Evolutionary conservation across 2,888 invertebrate species (phyloP).

Genomic region (Drosophila pegasa): DNA sequence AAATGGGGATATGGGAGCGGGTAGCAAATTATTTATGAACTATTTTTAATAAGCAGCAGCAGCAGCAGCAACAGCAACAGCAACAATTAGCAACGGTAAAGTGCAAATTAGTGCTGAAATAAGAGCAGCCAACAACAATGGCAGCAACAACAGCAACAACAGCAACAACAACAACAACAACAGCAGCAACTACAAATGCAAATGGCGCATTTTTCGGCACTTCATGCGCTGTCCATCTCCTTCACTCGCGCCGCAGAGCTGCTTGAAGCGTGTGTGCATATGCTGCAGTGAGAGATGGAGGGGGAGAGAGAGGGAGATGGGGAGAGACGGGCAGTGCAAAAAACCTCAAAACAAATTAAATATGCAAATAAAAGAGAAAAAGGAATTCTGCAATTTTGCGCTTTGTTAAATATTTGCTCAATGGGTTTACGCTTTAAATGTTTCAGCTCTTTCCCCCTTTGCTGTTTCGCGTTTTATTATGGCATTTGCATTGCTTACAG

Average conservation of each 20-base stretch:
- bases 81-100: constrained; percentile 11
- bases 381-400: constrained; percentile 74
- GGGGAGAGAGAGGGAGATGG: background rate
- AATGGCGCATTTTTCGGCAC: constrained; percentile 10
- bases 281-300: background rate
- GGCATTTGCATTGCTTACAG: constrained; percentile 43
- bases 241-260: background rate
- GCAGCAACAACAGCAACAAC: background rate
- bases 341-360: constrained; percentile 79
- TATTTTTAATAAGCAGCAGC: constrained; percentile 51
- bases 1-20: constrained; percentile 25
- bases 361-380: constrained; percentile 72
- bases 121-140: constrained; percentile 12
- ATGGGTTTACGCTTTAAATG: constrained; percentile 50
- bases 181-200: constrained; percentile 18
- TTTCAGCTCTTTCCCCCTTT: background rate
- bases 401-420: constrained; percentile 78
- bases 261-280: constrained; percentile 7
- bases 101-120: constrained; percentile 18
- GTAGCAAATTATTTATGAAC: constrained; percentile 50
- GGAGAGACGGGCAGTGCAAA: background rate
- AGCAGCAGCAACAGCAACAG: constrained; percentile 1
- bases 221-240: background rate
- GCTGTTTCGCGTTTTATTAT: constrained; percentile 30
- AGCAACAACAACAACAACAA: constrained; percentile 5